Conservation (phyloP, 2,888 invertebrate genomes). For the Hypena proboscidalis region DNA sequence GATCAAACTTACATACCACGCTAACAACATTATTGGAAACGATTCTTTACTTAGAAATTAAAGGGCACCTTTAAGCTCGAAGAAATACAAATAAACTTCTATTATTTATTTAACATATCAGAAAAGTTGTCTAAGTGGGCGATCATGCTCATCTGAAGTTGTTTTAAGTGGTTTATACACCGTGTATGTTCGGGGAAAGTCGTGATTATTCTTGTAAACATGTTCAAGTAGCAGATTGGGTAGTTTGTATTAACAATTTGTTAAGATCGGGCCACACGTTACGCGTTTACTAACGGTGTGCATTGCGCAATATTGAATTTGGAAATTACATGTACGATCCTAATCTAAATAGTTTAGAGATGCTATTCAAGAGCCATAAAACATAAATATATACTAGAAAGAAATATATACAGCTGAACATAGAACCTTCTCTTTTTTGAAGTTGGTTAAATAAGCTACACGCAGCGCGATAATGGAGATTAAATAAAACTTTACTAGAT, state of each 20-base stretch:
- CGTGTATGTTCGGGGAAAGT: constrained; percentile 40
- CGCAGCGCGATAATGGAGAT: no score
- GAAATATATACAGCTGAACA: no score
- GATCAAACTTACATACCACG: background rate
- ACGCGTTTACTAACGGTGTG: constrained; percentile 14
- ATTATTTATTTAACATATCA: constrained; percentile 28
- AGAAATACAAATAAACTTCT: constrained; percentile 12
- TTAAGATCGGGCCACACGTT: constrained; percentile 33
- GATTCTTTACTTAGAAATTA: background rate
- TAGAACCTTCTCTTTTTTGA: no score
- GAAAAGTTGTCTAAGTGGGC: constrained; percentile 41
- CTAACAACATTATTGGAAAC: background rate
- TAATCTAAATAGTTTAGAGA: no score
- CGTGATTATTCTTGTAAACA: constrained; percentile 41
- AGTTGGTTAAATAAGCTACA: no score
- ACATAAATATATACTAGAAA: no score
- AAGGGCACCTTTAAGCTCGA: constrained; percentile 4
- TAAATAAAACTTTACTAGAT: no score
- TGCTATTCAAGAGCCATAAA: no score
- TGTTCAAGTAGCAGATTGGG: constrained; percentile 39
- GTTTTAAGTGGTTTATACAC: constrained; percentile 39
- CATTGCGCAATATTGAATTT: constrained; percentile 17
- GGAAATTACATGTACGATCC: no score
- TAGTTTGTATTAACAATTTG: constrained; percentile 40
- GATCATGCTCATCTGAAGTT: constrained; percentile 40